These are phyloP conservation scores for Pseudopipra pipra DNA, from an alignment of 2,113 vertebrate species.

Conservation along the genomic window DNA sequence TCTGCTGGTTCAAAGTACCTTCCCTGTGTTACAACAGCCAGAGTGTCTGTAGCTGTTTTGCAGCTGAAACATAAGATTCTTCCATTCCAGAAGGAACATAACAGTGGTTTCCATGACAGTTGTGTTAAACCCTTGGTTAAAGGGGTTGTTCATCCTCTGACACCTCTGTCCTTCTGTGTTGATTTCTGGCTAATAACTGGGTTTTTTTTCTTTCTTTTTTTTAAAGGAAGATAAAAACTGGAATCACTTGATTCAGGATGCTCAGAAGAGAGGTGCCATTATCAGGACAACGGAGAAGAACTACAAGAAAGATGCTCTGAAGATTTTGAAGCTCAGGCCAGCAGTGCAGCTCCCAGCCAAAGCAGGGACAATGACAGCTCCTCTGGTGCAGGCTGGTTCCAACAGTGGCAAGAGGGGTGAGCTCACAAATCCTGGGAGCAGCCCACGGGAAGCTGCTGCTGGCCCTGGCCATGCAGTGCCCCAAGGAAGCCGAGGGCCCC, in stretches of 20 bases:
- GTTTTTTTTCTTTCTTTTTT: accelerated
- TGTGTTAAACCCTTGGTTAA: slow-evolving; percentile 22
- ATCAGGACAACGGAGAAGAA: slow-evolving; percentile 68
- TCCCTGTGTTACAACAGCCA: slow-evolving; percentile 49
- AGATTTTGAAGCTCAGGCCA: slow-evolving; percentile 76
- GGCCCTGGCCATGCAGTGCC: not conserved
- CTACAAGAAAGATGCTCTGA: slow-evolving; percentile 68
- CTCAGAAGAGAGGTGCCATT: slow-evolving; percentile 76
- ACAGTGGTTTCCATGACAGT: slow-evolving; percentile 16
- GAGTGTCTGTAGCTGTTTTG: slow-evolving; percentile 27
- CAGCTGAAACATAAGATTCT: slow-evolving; percentile 36
- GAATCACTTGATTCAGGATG: slow-evolving; percentile 82
- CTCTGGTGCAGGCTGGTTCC: not conserved
- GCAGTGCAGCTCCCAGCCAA: not conserved
- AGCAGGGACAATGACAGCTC: not conserved
- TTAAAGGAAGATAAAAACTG: slow-evolving; percentile 81
- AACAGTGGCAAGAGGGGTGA: not conserved
- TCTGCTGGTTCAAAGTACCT: slow-evolving; percentile 6
- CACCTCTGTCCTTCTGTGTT: not conserved
- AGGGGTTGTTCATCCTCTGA: not conserved
- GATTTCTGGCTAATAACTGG: not conserved
- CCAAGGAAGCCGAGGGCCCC: not conserved
- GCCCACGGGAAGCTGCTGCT: not conserved
- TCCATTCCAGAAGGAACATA: slow-evolving; percentile 29
- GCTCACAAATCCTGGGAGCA: not conserved